phyloP scores from a whole-genome alignment of 23 tunicate species.

The Trididemnum miniatum region DNA sequence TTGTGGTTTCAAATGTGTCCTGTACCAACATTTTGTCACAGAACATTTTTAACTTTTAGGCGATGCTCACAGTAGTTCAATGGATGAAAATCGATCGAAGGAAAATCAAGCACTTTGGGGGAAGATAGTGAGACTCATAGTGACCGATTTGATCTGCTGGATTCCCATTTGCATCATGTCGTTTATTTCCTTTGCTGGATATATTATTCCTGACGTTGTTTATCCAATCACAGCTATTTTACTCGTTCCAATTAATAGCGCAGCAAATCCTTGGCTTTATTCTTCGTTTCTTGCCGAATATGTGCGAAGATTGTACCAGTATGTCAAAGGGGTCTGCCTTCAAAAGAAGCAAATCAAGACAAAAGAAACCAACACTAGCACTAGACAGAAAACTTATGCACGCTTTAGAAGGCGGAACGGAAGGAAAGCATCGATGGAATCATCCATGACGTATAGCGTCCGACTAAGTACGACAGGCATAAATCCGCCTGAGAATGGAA shows the following conservation, averaged over 20 bases:
- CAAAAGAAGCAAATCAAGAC: not conserved
- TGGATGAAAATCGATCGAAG: slow-evolving; percentile 33
- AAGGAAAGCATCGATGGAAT: not conserved
- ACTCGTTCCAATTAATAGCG: slow-evolving; percentile 51
- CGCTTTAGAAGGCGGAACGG: not conserved
- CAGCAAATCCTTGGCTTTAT: slow-evolving; percentile 52
- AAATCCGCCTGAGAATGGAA: no score
- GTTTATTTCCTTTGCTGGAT: slow-evolving; percentile 42
- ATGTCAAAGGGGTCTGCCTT: not conserved
- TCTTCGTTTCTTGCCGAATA: slow-evolving; percentile 27
- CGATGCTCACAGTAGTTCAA: not conserved
- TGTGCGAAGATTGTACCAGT: not conserved
- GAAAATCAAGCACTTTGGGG: slow-evolving; percentile 68
- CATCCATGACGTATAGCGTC: not conserved
- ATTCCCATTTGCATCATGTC: slow-evolving; percentile 66
- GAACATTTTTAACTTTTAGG: not conserved
- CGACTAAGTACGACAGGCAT: not conserved
- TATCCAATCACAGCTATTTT: slow-evolving; percentile 35
- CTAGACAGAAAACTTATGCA: not conserved
- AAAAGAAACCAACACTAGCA: not conserved
- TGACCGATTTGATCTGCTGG: slow-evolving; percentile 73
- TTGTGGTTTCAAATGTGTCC: no score
- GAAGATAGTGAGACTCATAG: slow-evolving; percentile 48
- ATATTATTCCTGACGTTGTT: slow-evolving; percentile 8
- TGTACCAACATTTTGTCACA: not conserved